Base-by-base conservation (phyloP, 2,888 invertebrate genomes). In the Caenorhabditis drosophilae region DNA sequence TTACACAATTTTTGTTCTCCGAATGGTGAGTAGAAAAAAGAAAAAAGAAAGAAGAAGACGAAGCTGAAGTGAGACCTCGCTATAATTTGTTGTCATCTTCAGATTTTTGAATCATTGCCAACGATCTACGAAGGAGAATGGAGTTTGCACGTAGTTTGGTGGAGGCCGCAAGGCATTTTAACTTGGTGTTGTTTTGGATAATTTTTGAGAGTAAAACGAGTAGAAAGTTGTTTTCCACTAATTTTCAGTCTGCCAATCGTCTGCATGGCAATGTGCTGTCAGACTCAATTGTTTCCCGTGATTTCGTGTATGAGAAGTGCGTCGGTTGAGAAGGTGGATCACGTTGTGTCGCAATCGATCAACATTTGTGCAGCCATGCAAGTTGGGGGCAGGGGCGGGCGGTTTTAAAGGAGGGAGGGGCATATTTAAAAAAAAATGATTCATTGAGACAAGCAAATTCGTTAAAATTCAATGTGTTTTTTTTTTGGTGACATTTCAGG, bases 241-340 rank as follows among this genome's bases (percentile, higher is more conserved):
- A 11, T 12, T 63, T 59, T 26, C 26, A 69, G 70, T 51, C 87
- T 96, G 70, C 97, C 97, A 0, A 96, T 97, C 76, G 93, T 96
- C 85, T 91, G 93, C 12, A 92, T 96, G 91, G 94, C 96, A 0
- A 87, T 96, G 53, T 93, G 93, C 70, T 97, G 97, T 86, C 97
- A 97, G 86, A 93, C 95, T 89, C 92, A 85, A 88, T 89, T 87
- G 31, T 75, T 76, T 61, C 93, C 94, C 84, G 91, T 97, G 73
- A 93, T 93, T 84, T 93, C 93, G 78, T 90, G 91, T 0, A 87
- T 94, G 44, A 91, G 92, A 0, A 92, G 92, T 73, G 62, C 70
- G 18, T 59, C 68, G 0, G 51, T 63, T 9, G 49, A 51, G 34
- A 56, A 91, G 84, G 91, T 96, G 89, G 93, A 92, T 82, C 85